Evolutionary conservation across 2,888 invertebrate species (phyloP).

Genomic region (Ochropacha duplaris): DNA sequence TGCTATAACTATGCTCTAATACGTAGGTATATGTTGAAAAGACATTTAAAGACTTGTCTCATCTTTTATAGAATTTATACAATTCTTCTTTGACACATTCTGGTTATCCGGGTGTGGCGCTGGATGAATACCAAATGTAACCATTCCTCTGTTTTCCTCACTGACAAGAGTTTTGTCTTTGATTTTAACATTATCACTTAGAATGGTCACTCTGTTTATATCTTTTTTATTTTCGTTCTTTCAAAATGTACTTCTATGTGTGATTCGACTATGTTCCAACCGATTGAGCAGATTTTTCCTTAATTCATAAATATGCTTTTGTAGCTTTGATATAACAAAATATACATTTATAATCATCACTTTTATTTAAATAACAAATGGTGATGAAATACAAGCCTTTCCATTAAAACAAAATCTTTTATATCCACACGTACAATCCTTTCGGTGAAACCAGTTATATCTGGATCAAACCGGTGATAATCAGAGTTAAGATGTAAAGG

Average conservation of each 20-base stretch:
- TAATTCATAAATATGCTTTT: too few species aligned
- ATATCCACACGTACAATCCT: constrained; percentile 20
- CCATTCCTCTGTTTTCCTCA: neutral
- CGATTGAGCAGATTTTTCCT: too few species aligned
- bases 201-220: neutral
- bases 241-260: too few species aligned
- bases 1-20: too few species aligned
- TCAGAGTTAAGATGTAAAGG: constrained; percentile 24
- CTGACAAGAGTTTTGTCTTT: neutral
- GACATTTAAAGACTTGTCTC: constrained; percentile 13
- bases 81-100: constrained; percentile 32
- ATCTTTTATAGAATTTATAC: constrained; percentile 14
- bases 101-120: constrained; percentile 35
- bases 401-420: too few species aligned
- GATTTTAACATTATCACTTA: neutral
- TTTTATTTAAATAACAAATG: too few species aligned
- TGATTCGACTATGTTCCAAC: too few species aligned
- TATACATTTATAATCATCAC: too few species aligned
- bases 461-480: constrained; percentile 38
- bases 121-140: constrained; percentile 43
- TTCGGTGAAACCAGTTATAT: constrained; percentile 25
- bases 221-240: neutral
- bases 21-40: neutral
- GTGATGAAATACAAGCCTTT: too few species aligned
- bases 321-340: too few species aligned